Percentiles rank a stretch among this genome's conserved stretches.
Evolutionary conservation across 2,113 vertebrate genomes (phyloP).

Genomic region (Ctenodactylus gundi): DNA sequence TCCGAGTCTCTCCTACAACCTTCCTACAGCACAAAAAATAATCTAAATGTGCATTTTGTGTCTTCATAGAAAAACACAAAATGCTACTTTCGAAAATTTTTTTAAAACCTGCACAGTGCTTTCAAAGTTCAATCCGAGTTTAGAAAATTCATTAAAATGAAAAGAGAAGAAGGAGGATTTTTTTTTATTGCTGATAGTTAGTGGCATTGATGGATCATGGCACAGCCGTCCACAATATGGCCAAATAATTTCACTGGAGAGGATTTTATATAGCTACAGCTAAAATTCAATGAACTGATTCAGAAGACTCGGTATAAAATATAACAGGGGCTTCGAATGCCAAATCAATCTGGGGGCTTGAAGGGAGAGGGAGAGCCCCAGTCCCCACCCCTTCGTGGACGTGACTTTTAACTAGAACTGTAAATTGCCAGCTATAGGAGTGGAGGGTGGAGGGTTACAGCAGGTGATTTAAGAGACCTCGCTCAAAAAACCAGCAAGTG

Average conservation of each 20-base stretch:
- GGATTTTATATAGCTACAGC: constrained; percentile 84
- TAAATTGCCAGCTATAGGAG: constrained; percentile 78
- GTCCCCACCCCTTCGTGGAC: constrained; percentile 75
- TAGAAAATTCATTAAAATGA: constrained; percentile 78
- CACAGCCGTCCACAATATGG: constrained; percentile 72
- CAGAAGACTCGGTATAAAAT: constrained; percentile 85
- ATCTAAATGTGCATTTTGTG: neutral
- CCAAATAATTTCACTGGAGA: constrained; percentile 82
- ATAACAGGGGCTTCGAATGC: constrained; percentile 83
- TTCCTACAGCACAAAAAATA: constrained; percentile 18
- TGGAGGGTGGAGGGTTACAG: constrained; percentile 68
- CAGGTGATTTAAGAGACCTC: constrained; percentile 80
- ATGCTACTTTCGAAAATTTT: constrained; percentile 69
- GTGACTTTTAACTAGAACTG: constrained; percentile 80
- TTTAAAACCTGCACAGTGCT: constrained; percentile 43
- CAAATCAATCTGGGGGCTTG: constrained; percentile 83
- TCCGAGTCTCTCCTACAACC: constrained; percentile 35
- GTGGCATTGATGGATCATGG: constrained; percentile 84
- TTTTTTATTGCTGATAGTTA: constrained; percentile 79
- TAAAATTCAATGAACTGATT: constrained; percentile 88
- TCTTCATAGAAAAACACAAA: constrained; percentile 65
- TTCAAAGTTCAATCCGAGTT: constrained; percentile 75
- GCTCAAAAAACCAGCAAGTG: constrained; percentile 75
- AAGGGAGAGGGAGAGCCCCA: constrained; percentile 68
- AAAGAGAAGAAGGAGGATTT: constrained; percentile 70